Conservation (phyloP, 30 jellyfish, hydroid and myxozoan genomes). For the Sanderia malayensis region DNA sequence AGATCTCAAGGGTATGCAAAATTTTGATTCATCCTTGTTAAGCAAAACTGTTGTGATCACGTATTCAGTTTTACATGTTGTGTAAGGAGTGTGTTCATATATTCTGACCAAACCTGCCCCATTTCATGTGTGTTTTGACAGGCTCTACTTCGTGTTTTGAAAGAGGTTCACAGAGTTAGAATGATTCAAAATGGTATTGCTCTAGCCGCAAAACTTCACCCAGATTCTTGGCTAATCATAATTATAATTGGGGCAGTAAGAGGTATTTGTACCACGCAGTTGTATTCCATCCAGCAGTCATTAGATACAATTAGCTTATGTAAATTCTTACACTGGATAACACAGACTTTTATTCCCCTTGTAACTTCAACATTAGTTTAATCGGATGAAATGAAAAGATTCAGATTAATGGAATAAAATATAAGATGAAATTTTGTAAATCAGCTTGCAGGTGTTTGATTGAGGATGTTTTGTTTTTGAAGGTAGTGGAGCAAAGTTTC, state of each 20-base stretch:
- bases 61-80: too few relatives aligned
- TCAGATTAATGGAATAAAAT: too few relatives aligned
- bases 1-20: neutral
- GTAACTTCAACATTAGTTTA: too few relatives aligned
- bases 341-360: too few relatives aligned
- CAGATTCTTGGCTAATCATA: conserved; percentile 35
- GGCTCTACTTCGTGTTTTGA: conserved; percentile 61
- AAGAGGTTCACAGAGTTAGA: conserved; percentile 76
- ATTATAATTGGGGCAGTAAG: conserved; percentile 58
- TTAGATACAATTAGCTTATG: neutral
- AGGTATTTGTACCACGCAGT: conserved; percentile 35
- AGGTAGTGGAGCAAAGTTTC: conserved; percentile 87
- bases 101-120: neutral
- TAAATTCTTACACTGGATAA: too few relatives aligned
- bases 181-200: conserved; percentile 58
- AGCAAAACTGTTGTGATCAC: neutral
- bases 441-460: neutral
- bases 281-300: neutral
- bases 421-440: too few relatives aligned
- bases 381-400: too few relatives aligned
- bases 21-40: neutral
- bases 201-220: conserved; percentile 33
- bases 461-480: neutral
- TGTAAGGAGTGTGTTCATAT: neutral
- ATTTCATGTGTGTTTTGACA: neutral